Evolutionary conservation across 2,888 invertebrate genomes (phyloP).

Genomic region (Deilephila elpenor): DNA sequence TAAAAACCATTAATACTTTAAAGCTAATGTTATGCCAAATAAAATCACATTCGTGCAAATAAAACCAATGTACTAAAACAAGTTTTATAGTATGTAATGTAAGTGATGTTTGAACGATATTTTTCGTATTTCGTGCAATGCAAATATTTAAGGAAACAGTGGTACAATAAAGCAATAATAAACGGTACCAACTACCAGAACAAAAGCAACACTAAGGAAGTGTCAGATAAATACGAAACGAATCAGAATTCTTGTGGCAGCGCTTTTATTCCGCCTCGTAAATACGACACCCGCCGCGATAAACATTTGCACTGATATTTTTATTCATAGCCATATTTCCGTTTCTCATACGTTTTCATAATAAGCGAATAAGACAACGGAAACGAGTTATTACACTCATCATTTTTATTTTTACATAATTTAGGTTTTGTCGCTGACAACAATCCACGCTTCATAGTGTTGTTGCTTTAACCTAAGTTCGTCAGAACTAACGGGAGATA

Average conservation of each 20-base stretch:
- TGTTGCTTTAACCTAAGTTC: too few relatives aligned
- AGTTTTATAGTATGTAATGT: not conserved
- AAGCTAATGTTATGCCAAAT: too few relatives aligned
- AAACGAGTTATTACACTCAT: not conserved
- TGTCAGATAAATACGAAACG: conserved; percentile 24
- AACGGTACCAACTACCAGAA: not conserved
- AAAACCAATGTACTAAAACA: too few relatives aligned
- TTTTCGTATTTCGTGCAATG: not conserved
- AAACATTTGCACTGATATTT: conserved; percentile 25
- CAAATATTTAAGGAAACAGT: not conserved
- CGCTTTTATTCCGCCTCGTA: conserved; percentile 24
- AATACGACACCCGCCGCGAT: conserved; percentile 23
- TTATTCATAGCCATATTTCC: conserved; percentile 27
- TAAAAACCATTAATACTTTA: not conserved
- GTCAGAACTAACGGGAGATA: too few relatives aligned
- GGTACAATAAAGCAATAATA: conserved; percentile 1
- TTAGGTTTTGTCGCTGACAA: too few relatives aligned
- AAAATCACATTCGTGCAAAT: not conserved
- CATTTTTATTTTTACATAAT: too few relatives aligned
- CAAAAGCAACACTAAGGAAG: conserved; percentile 16
- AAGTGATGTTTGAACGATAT: not conserved
- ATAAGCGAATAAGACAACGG: conserved; percentile 9
- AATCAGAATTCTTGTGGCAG: conserved; percentile 25
- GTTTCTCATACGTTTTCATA: not conserved
- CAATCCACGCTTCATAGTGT: too few relatives aligned